Evolutionary conservation across 2,888 invertebrate genomes (phyloP), one percentile per base, ranked within the genome.

Genomic region (Leptinotarsa juncta): DNA sequence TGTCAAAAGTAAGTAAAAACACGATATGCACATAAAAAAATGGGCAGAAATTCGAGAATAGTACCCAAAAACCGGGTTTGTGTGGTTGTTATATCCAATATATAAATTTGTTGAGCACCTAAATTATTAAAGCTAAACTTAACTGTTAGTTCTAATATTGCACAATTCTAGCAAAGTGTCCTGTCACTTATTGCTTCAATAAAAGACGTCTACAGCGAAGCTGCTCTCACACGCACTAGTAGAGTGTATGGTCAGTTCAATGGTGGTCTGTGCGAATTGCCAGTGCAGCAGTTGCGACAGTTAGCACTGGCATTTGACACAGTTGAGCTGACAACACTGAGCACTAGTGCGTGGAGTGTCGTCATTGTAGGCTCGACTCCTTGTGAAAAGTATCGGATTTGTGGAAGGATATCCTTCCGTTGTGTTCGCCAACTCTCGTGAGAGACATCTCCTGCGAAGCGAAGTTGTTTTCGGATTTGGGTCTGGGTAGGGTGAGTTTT

Each of bases 401-500:
- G 90, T 94, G 94, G 90, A 94, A 94, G 85, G 92, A 89, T 84
- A 91, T 90, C 83, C 90, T 87, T 78, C 90, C 89, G 81, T 90
- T 85, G 85, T 89, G 88, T 83, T 91, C 89, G 83, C 89, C 88
- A 83, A 90, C 90, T 83, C 91, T 88, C 81, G 91, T 85, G 89
- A 90, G 76, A 88, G 89, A 94, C 93, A 93, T 90, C 71, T 93
- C 91, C 84, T 88, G 88, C 89, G 89, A 90, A 60, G 93, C 91
- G 89, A 95, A 94, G 89, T 95, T 95, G 89, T 93, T 94, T 88
- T 95, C 95, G 78, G 95, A 95, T 89, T 95, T 94, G 84, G 95
- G 95, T 82, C 95, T 90, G 32, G 95, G 95, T 82, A 94, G 90
- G 53, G 93, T 90, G 84, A 93, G 89, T 83, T 92, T 91, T 86